Base-by-base conservation (phyloP, 2,113 vertebrate species). In the Ophthalmolycus amberensis region DNA sequence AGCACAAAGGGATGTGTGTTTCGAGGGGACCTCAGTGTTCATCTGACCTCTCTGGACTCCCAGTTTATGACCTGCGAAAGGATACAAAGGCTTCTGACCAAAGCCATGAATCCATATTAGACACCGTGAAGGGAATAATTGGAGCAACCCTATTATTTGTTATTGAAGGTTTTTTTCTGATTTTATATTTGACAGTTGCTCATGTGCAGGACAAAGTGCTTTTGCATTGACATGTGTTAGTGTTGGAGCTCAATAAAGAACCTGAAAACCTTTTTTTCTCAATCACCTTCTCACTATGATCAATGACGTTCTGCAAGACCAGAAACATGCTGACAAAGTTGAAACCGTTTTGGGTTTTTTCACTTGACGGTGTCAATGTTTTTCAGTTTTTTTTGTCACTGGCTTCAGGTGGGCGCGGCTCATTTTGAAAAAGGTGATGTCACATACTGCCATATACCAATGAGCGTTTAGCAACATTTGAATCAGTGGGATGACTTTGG, bases 61-160 rank as follows among this genome's bases (percentile, higher is more conserved):
- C 38, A 37, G 50, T 91, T 88, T 92, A 92, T 88, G 90, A 89
- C 82, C 91, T 77, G 80, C 77, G 79, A 87, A 71, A 76, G 69
- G 77, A 89, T 22, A 88, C 86, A 90, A 89, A 88, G 82, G 70
- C 73, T 63, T 76, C 73, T 40, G 52, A 79, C 63, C 50, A 72
- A 18, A 54, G 56, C 68, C 77, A 91, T 92, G 87, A 92, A 94
- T 93, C 90, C 80, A 87, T 82, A 88, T 92, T 92, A 91, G 75
- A 63, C 40, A 50, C 7, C 62, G 44, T 80, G 75, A 60, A 50
- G 20, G 34, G 38, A 74, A 86, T 89, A 89, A 90, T 89, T 89
- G 77, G 75, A 85, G 20, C 52, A 32, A n/a, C 46, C 62, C 64
- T 14, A 58, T 89, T 76, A 82, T 82, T 86, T 75, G 76, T 64